phyloP scores from a whole-genome alignment of 2,797 vertebrate species.

The Parauchenoglanis ngamensis region DNA sequence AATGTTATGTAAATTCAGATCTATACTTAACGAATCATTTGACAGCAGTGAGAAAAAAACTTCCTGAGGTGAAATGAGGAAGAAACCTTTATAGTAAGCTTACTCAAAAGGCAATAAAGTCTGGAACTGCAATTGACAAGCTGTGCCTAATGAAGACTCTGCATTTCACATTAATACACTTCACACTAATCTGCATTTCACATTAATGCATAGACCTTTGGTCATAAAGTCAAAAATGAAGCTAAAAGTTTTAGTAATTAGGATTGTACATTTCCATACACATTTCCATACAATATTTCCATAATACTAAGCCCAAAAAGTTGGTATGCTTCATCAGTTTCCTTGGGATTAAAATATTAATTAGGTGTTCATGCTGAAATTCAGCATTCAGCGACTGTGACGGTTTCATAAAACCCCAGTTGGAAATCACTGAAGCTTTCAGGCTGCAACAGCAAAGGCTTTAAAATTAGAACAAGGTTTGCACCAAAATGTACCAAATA shows the following conservation, averaged over 20 bases:
- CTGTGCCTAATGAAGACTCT: not conserved
- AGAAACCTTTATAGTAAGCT: not conserved
- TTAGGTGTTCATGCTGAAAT: not conserved
- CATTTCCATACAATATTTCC: not conserved
- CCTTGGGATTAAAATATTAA: not conserved
- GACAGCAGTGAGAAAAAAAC: not conserved
- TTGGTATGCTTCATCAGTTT: not conserved
- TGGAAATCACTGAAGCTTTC: not conserved
- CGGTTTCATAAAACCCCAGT: not conserved
- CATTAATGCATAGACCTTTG: not conserved
- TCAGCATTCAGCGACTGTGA: not conserved
- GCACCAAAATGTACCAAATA: not conserved
- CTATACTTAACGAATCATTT: not conserved
- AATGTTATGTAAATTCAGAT: not conserved
- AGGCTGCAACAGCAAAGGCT: not conserved
- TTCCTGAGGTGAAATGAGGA: not conserved
- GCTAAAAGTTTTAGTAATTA: not conserved
- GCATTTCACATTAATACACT: not conserved
- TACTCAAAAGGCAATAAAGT: not conserved
- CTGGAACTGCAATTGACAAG: not conserved
- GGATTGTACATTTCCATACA: not conserved
- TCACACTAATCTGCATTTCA: not conserved
- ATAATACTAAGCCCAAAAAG: not conserved
- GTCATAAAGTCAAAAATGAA: not conserved
- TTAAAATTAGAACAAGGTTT: slow-evolving; percentile 22